Conservation (phyloP, 2,888 invertebrate genomes). For the Morinoia aosen region DNA sequence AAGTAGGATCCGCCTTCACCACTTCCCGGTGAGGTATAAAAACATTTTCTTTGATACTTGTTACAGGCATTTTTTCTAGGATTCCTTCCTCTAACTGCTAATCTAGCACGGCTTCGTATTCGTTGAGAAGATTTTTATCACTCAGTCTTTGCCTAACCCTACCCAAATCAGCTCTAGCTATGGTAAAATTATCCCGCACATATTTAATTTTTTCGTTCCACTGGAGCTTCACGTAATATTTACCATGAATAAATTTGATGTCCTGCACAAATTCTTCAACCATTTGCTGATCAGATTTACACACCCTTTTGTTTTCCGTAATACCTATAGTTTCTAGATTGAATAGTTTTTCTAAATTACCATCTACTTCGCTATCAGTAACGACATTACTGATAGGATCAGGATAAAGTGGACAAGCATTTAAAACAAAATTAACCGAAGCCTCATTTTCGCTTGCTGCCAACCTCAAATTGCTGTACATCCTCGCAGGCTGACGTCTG, state of each 20-base stretch:
- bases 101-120: background rate
- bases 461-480: background rate
- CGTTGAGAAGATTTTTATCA: background rate
- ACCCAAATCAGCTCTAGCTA: background rate
- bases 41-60: background rate
- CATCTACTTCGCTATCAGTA: background rate
- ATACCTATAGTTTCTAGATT: background rate
- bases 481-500: background rate
- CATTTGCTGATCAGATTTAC: background rate
- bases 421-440: background rate
- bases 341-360: background rate
- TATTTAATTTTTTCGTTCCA: background rate
- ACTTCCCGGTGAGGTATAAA: background rate
- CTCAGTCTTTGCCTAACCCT: background rate
- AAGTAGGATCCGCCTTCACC: background rate
- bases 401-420: background rate
- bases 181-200: background rate
- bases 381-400: background rate
- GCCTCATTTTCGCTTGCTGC: background rate
- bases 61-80: background rate
- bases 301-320: background rate
- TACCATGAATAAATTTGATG: background rate
- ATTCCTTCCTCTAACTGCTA: background rate
- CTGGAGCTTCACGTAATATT: background rate
- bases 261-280: background rate